Evolutionary conservation across 2,888 invertebrate species (phyloP).

Genomic region (Eudasyphora cyanicolor): DNA sequence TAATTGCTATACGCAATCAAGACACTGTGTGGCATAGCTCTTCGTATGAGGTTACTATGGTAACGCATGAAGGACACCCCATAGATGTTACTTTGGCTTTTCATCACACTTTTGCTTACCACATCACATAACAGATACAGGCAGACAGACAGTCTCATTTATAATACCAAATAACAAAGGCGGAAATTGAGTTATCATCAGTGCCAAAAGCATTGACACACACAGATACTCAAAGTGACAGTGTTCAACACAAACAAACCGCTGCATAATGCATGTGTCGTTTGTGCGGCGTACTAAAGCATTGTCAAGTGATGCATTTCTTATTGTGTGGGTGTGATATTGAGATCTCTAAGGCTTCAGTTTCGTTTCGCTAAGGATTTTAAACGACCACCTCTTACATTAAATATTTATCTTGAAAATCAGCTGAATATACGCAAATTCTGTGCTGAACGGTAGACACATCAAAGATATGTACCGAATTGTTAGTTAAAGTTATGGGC

Average conservation of each 20-base stretch:
- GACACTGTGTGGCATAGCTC: neutral
- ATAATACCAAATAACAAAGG: constrained; percentile 43
- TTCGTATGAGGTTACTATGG: no score
- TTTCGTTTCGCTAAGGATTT: no score
- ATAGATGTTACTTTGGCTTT: constrained; percentile 42
- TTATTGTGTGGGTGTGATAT: neutral
- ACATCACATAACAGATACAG: constrained; percentile 20
- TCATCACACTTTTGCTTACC: constrained; percentile 25
- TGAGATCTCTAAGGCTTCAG: no score
- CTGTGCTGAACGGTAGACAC: no score
- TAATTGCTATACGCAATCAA: no score
- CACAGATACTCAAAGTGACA: neutral
- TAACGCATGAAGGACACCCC: neutral
- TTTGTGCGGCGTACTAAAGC: neutral
- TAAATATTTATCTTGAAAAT: no score
- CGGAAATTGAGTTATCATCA: constrained; percentile 53
- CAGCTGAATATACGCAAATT: no score
- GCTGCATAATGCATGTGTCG: no score
- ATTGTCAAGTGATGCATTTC: neutral
- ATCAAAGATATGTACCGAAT: no score
- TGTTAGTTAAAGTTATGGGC: no score
- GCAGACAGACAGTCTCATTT: constrained; percentile 2
- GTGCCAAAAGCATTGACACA: constrained; percentile 17
- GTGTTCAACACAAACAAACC: neutral
- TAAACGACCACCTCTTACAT: no score